A percentile compares a stretch with the other conserved stretches of the same genome.
Evolutionary conservation across 2,113 vertebrate genomes (phyloP).

Genomic region (Tetrao urogallus): DNA sequence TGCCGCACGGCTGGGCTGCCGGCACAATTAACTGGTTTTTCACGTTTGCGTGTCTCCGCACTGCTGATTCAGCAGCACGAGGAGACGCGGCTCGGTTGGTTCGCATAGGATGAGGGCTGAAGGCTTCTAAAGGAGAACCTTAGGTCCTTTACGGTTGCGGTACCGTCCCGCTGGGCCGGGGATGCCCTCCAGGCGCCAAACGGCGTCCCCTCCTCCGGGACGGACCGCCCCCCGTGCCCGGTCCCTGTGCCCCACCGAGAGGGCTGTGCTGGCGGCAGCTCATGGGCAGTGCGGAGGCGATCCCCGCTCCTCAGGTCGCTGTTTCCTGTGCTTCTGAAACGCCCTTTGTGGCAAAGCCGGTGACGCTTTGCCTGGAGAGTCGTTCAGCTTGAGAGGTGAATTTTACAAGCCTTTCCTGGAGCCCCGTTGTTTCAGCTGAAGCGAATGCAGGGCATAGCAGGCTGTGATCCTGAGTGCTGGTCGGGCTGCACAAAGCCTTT

Average conservation of each 20-base stretch:
- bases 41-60: background rate
- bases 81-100: background rate
- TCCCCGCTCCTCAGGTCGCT: rapidly evolving
- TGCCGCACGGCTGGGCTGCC: background rate
- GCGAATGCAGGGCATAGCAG: background rate
- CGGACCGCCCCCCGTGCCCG: background rate
- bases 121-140: background rate
- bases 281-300: background rate
- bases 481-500: background rate
- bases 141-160: rapidly evolving
- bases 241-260: rapidly evolving
- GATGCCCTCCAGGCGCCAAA: rapidly evolving
- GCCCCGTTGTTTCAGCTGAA: background rate
- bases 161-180: rapidly evolving
- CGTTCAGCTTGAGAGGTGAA: background rate
- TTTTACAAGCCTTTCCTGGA: background rate
- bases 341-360: background rate
- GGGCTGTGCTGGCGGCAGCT: background rate
- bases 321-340: background rate
- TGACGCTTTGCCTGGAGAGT: background rate
- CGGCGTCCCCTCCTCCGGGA: background rate
- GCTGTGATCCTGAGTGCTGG: background rate
- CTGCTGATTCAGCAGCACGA: background rate
- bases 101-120: background rate
- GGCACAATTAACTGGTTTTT: background rate